These are phyloP conservation scores for Morus bassanus DNA, from an alignment of 2,797 vertebrate genomes.

Conservation along the genomic window DNA sequence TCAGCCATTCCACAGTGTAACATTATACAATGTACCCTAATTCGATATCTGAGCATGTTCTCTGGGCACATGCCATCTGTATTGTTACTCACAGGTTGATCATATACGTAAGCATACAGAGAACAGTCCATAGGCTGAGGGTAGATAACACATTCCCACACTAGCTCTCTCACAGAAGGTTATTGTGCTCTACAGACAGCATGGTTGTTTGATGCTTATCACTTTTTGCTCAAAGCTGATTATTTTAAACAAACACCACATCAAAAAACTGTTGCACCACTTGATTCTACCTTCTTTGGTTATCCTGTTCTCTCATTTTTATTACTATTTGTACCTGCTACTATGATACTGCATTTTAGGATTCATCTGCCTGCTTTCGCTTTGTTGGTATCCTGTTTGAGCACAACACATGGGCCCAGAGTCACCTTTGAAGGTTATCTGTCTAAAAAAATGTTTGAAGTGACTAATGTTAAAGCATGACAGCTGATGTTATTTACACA, in stretches of 20 bases:
- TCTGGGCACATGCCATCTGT: not conserved
- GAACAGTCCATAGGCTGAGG: not conserved
- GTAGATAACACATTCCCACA: not conserved
- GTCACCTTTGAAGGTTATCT: not conserved
- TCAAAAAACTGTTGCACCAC: not conserved
- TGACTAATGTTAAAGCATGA: not conserved
- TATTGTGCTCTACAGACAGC: not conserved
- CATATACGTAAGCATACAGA: not conserved
- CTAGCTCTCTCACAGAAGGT: not conserved
- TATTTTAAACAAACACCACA: not conserved
- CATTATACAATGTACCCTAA: not conserved
- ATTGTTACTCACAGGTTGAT: not conserved
- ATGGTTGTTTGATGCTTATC: not conserved
- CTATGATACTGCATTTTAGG: not conserved
- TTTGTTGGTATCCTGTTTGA: not conserved
- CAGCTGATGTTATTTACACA: not conserved
- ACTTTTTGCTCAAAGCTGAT: not conserved
- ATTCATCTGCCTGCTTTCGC: not conserved
- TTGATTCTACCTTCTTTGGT: not conserved
- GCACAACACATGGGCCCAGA: not conserved
- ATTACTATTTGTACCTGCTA: not conserved
- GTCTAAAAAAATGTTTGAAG: not conserved
- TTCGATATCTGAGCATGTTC: not conserved
- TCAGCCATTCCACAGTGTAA: not conserved
- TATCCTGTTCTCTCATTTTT: not conserved